A percentile compares a stretch with the other conserved stretches of the same genome.
These are phyloP conservation scores for Orbicella faveolata DNA, from an alignment of 64 coral and sea anemone species.

Conservation along the genomic window DNA sequence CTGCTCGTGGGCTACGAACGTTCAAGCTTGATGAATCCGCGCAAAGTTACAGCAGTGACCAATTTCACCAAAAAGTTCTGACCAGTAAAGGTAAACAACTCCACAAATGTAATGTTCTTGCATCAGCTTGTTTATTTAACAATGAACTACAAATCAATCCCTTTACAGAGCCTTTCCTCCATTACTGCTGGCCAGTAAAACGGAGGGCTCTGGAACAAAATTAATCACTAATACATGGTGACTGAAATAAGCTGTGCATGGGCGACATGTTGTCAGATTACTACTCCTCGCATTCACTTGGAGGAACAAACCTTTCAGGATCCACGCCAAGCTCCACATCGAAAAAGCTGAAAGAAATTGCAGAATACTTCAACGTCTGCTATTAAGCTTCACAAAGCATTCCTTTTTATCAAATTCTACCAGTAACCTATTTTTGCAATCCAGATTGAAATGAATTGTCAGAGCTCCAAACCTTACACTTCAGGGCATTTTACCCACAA, in stretches of 20 bases:
- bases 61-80: too few species aligned
- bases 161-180: background rate
- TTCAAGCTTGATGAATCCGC: too few species aligned
- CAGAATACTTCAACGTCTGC: background rate
- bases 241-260: background rate
- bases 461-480: too few species aligned
- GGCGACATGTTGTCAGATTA: background rate
- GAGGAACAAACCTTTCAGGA: constrained; percentile 12
- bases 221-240: background rate
- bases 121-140: background rate
- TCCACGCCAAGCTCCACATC: constrained; percentile 12
- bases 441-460: too few species aligned
- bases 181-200: background rate
- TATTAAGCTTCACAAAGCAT: too few species aligned
- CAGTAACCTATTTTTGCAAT: too few species aligned
- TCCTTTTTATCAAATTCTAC: too few species aligned
- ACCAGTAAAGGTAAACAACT: background rate
- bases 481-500: too few species aligned
- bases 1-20: too few species aligned
- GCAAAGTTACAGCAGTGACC: too few species aligned
- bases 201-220: background rate
- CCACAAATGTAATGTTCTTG: background rate
- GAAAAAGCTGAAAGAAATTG: background rate
- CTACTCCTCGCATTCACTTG: background rate
- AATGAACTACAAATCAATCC: background rate